A percentile compares a stretch with the other conserved stretches of the same genome.
These are phyloP conservation scores for Hydractinia symbiolongicarpus DNA, from an alignment of 30 jellyfish, hydroid and myxozoan species.

Conservation along the genomic window DNA sequence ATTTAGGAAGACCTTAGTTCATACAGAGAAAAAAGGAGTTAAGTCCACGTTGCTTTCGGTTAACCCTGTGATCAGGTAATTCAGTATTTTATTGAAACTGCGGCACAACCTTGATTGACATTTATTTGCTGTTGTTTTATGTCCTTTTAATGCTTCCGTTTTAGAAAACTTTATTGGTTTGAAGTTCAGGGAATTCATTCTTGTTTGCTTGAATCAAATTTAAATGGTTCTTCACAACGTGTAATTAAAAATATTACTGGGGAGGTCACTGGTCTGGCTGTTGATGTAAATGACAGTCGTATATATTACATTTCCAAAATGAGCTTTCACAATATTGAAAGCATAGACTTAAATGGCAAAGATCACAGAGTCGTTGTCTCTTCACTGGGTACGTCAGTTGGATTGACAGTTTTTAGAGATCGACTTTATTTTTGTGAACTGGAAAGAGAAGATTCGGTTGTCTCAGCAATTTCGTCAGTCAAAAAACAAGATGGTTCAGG, in stretches of 20 bases:
- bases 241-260: slow-evolving; percentile 6
- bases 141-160: neutral
- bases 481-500: slow-evolving; percentile 3
- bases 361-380: slow-evolving; percentile 10
- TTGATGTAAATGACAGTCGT: slow-evolving; percentile 18
- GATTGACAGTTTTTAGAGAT: slow-evolving; percentile 12
- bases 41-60: slow-evolving; percentile 10
- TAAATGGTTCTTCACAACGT: slow-evolving; percentile 27
- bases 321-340: slow-evolving; percentile 41
- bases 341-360: slow-evolving; percentile 57
- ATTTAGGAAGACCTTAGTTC: slow-evolving; percentile 41
- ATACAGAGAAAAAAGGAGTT: slow-evolving; percentile 26
- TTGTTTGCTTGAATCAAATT: slow-evolving; percentile 9
- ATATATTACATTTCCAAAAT: slow-evolving; percentile 30
- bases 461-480: slow-evolving; percentile 12
- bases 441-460: neutral
- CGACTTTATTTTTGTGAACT: slow-evolving; percentile 23
- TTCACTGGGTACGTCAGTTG: slow-evolving; percentile 10
- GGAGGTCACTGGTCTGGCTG: slow-evolving; percentile 18
- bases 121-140: neutral
- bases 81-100: neutral
- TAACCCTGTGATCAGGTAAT: slow-evolving; percentile 17
- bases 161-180: slow-evolving; percentile 25
- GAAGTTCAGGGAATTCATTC: slow-evolving; percentile 4
- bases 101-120: neutral